Evolutionary conservation across 2,113 vertebrate species (phyloP), one percentile per base, ranked within the genome.

Genomic region (Gambusia holbrooki): DNA sequence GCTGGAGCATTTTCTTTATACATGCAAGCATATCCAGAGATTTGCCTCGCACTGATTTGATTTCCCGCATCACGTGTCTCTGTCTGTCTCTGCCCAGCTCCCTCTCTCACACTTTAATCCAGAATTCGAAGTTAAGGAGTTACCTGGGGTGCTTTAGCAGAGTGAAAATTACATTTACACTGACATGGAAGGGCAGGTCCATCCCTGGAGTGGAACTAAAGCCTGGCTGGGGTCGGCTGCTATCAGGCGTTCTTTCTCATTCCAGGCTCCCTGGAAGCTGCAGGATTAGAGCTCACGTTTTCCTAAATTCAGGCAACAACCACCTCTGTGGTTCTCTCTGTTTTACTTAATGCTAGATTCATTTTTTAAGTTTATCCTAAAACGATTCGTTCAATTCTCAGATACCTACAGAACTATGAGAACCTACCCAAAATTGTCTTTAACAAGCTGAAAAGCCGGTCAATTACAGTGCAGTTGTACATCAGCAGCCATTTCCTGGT

Each of bases 121-220:
- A 0, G 80, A 86, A 80, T 86, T 76, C 83, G 70, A 86, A 86
- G 84, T 37, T 66, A 12, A 85, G 80, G 63, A 77, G 80, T 72
- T 77, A 84, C 90, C 88, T 51, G 73, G 74, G 88, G 87, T 90
- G 85, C 84, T 88, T 87, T 79, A 80, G 83, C 85, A 75, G 83
- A 90, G 88, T 84, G 82, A 89, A 92, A 93, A 90, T 91, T 90
- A 84, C 86, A 92, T 92, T 92, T 90, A 76, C 81, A 76, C 79
- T 86, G 90, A 89, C 86, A 81, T 74, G 73, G 77, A 84, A 76
- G 81, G 83, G 83, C 83, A 81, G 80, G 79, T 80, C 86, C 84
- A 64, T 84, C 80, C 86, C 87, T 73, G 79, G 84, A 88, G 84
- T 89, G 85, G 82, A 87, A 88, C 87, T 82, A 67, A 88, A 87